These are phyloP conservation scores for Calliphora vomitoria DNA, from an alignment of 2,888 invertebrate species.

Conservation along the genomic window DNA sequence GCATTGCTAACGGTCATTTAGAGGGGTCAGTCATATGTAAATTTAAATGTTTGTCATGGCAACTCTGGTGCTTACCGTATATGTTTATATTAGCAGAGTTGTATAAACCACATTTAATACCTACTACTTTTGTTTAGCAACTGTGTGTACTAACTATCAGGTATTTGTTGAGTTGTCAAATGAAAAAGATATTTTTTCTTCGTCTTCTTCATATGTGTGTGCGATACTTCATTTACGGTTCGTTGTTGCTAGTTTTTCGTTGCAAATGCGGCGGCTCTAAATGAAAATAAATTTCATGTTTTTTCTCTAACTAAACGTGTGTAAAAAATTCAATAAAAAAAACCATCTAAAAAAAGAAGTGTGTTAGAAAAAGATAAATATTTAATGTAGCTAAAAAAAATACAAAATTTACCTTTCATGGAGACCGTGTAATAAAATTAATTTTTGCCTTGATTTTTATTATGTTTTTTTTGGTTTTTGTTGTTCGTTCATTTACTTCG, in stretches of 20 bases:
- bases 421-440: constrained; percentile 6
- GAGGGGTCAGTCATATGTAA: no score
- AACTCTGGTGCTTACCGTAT: no score
- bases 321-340: constrained; percentile 41
- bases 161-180: constrained; percentile 71
- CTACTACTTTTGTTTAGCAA: constrained; percentile 2
- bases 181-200: constrained; percentile 23
- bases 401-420: constrained; percentile 14
- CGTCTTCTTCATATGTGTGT: constrained; percentile 41
- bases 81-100: neutral
- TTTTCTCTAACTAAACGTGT: constrained; percentile 34
- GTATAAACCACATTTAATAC: rapidly evolving
- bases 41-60: no score
- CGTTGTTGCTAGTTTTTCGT: constrained; percentile 68
- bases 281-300: constrained; percentile 42
- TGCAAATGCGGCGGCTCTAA: constrained; percentile 53
- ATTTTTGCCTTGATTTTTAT: constrained; percentile 11
- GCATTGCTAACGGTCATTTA: no score
- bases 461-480: constrained; percentile 14
- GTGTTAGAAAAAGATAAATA: neutral
- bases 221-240: constrained; percentile 65
- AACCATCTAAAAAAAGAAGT: constrained; percentile 27
- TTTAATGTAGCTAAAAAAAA: neutral
- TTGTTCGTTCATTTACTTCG: constrained; percentile 32
- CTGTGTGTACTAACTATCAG: constrained; percentile 38